Base-by-base conservation (phyloP, 2,797 vertebrate genomes). In the Phoxinus dragarum region DNA sequence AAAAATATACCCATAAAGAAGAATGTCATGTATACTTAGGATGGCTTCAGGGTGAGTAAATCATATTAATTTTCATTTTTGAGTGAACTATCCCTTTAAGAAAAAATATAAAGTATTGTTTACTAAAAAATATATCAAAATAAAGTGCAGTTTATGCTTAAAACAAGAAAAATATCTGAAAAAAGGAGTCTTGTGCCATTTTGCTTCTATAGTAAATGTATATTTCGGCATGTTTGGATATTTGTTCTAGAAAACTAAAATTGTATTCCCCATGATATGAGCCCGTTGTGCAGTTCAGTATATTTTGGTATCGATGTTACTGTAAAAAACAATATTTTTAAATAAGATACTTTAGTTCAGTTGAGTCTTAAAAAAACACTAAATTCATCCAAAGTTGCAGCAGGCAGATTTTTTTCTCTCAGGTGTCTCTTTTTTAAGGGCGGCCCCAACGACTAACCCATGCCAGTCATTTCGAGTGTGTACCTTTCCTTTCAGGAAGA, bases 401-500 rank as follows among this genome's bases (percentile, higher is more conserved):
- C 66, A 83, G 5, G 21, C 56, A 12, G 67, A 40, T 31, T 78
- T 81, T 54, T 68, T 42, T 34, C 42, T 72, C 31, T 42, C 47
- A 0, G 67, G 27, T 36, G 61, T 36, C 4, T 87, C 44, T 2
- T n/a, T 40, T n/a, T 76, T 38, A 64, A 88, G 1, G 10, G 87
- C 9, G 1, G 78, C 42, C 21, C 89, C 88, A 4, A 89, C 44
- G 10, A 78, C 85, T 49, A 90, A 67, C 40, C 88, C 89, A 2
- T 88, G 75, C 88, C 88, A 90, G 78, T 80, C 38, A 1, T 88
- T 56, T 4, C 64, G 54, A 59, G 84, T 59, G 40, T 64, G 52
- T 42, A 90, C 84, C 68, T 68, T 59, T 14, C 89, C 85, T n/a
- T 82, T 9, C 16, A 79, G 19, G 81, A 75, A 84, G 66, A 82